Evolutionary conservation across 2,888 invertebrate genomes (phyloP), one percentile per base, ranked within the genome.

Genomic region (Nomada goodeniana): DNA sequence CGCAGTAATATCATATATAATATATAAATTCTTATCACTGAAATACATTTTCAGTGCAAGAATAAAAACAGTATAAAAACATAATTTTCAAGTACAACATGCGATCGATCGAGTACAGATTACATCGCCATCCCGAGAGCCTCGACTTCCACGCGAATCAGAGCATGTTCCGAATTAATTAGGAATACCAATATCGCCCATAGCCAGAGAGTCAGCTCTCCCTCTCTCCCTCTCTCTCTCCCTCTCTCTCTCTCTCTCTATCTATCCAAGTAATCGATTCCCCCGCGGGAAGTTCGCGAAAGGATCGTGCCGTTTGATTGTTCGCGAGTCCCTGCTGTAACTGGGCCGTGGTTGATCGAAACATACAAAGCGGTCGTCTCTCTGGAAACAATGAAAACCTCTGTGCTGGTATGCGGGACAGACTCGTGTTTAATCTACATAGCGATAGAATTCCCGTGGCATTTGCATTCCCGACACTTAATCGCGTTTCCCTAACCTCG

Each of bases 391-490:
- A 83, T 75, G 36, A 50, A 23, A 74, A 26, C 52, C 72, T 26
- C 20, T 44, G 36, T 23, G n/a, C 26, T 67, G 67, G 44, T 55
- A 18, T 55, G 50, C 64, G 63, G 63, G 77, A 71, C 74, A 75
- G 50, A 26, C 71, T 60, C 74, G 71, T 83, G 77, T 82, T 81
- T 82, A 80, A 80, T 82, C 76, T 71, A 64, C 77, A 74, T 82
- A 70, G 74, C n/a, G 57, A 55, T 68, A 44, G 13, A 57, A n/a
- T n/a, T 36, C 72, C n/a, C 64, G 72, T 81, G 76, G 36, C 82
- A 69, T 81, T 82, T 82, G 44, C 60, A 59, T 63, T 50, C 53
- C 47, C 74, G 23, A 29, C 67, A 64, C 79, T 82, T 74, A 73
- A 64, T 80, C 73, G 68, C 68, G 67, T 83, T 83, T 36, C 68